phyloP scores from a whole-genome alignment of 92 coral and sea anemone genomes.

The Umimayanthus chanpuru region DNA sequence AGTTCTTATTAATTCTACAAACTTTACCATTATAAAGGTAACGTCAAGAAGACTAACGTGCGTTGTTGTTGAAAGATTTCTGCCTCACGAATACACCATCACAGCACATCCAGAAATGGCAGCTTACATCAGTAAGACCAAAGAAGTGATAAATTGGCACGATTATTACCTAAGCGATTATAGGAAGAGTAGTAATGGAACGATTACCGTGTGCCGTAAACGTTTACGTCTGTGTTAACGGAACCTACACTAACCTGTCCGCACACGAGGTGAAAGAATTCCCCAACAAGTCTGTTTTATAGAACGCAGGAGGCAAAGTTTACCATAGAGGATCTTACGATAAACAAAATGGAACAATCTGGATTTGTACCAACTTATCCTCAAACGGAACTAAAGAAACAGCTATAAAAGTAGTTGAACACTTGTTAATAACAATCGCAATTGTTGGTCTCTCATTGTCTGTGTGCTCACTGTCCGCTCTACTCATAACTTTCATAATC shows the following conservation, averaged over 20 bases:
- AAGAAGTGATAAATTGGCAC: constrained; percentile 20
- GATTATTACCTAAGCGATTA: constrained; percentile 45
- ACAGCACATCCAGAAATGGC: not conserved
- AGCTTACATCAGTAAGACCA: constrained; percentile 26
- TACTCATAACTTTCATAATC: constrained; percentile 51
- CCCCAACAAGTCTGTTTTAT: constrained; percentile 40
- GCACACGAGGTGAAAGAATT: constrained; percentile 19
- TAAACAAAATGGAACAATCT: constrained; percentile 26
- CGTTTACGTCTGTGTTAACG: constrained; percentile 44
- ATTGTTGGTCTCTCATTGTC: constrained; percentile 53
- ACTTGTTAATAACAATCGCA: constrained; percentile 3
- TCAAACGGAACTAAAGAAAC: not conserved
- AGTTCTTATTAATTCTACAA: not conserved
- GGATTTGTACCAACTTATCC: constrained; percentile 52
- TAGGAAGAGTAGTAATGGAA: not conserved
- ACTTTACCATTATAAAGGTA: constrained; percentile 35
- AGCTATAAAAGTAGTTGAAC: not conserved
- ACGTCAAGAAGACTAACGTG: constrained; percentile 37
- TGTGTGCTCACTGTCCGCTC: constrained; percentile 24
- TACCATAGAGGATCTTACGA: constrained; percentile 40
- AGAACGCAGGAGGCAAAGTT: constrained; percentile 23
- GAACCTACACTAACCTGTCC: constrained; percentile 24
- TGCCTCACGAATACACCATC: constrained; percentile 32
- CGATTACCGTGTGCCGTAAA: constrained; percentile 43
- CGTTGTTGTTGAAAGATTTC: constrained; percentile 22